Percentiles rank a stretch among this genome's conserved stretches.
These are phyloP conservation scores for Acestrorhynchus altus DNA, from an alignment of 2,797 vertebrate genomes.

Conservation along the genomic window DNA sequence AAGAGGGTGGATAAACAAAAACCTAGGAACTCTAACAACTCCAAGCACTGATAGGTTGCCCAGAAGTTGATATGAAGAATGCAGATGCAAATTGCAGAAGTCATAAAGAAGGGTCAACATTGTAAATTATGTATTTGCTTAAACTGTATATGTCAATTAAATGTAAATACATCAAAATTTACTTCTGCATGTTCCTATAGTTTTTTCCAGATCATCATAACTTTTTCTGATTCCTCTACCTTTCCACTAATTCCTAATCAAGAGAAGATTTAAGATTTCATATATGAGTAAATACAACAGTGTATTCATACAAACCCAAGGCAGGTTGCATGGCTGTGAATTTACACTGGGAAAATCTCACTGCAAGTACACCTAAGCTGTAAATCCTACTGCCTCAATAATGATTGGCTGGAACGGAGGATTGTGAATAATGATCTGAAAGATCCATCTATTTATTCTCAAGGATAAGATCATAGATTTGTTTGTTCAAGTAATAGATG, in stretches of 20 bases:
- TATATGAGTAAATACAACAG: conserved; percentile 40
- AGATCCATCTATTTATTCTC: conserved; percentile 44
- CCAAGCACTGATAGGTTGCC: no score
- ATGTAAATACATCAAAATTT: no score
- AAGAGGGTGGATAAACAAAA: no score
- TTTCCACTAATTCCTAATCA: conserved; percentile 57
- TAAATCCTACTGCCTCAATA: conserved; percentile 54
- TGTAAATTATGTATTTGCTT: no score
- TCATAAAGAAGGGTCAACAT: no score
- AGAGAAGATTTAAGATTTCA: conserved; percentile 59
- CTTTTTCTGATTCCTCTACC: not conserved
- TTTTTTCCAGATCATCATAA: not conserved
- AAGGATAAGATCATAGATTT: conserved; percentile 45
- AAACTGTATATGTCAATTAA: no score
- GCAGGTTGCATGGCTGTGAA: conserved; percentile 61
- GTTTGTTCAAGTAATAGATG: conserved; percentile 31
- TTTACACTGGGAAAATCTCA: conserved; percentile 48
- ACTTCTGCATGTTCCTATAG: not conserved
- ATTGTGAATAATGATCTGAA: conserved; percentile 41
- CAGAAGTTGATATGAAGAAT: no score
- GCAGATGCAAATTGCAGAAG: no score
- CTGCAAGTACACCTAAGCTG: conserved; percentile 33
- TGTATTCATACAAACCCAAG: conserved; percentile 26
- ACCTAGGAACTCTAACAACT: no score
- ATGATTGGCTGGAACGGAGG: conserved; percentile 42